These are phyloP conservation scores for Antechinus flavipes DNA, from an alignment of 2,113 vertebrate genomes.

Conservation along the genomic window DNA sequence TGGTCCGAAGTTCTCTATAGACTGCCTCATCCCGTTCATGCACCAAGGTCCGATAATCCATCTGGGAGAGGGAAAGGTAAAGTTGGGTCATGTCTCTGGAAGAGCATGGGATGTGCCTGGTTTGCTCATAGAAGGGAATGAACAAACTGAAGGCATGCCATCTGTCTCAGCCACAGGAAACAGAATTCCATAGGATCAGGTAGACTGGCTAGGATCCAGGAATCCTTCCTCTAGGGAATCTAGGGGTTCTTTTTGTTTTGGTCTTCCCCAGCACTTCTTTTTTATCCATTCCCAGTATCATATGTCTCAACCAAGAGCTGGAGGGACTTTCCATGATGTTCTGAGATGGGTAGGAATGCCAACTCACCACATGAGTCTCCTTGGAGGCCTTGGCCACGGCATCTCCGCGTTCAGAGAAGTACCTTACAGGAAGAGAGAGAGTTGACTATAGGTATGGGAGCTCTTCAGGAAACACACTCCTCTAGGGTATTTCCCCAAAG, in stretches of 20 bases:
- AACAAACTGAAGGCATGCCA: slow-evolving; percentile 49
- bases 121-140: slow-evolving; percentile 52
- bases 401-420: slow-evolving; percentile 91
- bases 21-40: slow-evolving; percentile 88
- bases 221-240: background rate
- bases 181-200: slow-evolving; percentile 24
- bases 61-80: slow-evolving; percentile 82
- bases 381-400: slow-evolving; percentile 94
- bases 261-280: background rate
- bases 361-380: slow-evolving; percentile 92
- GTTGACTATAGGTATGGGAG: background rate
- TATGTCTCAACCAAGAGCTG: background rate
- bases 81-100: slow-evolving; percentile 27
- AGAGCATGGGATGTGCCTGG: slow-evolving; percentile 4
- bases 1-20: slow-evolving; percentile 87
- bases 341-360: background rate
- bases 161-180: slow-evolving; percentile 43
- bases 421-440: slow-evolving; percentile 77
- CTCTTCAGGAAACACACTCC: background rate
- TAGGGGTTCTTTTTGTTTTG: too few species aligned
- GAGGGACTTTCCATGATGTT: background rate
- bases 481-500: slow-evolving; percentile 5
- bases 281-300: background rate
- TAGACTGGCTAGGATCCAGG: slow-evolving; percentile 1
- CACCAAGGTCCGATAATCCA: slow-evolving; percentile 93